Evolutionary conservation across 1,140 invertebrate species (phyloP).

Genomic region (Bombus difficillimus): DNA sequence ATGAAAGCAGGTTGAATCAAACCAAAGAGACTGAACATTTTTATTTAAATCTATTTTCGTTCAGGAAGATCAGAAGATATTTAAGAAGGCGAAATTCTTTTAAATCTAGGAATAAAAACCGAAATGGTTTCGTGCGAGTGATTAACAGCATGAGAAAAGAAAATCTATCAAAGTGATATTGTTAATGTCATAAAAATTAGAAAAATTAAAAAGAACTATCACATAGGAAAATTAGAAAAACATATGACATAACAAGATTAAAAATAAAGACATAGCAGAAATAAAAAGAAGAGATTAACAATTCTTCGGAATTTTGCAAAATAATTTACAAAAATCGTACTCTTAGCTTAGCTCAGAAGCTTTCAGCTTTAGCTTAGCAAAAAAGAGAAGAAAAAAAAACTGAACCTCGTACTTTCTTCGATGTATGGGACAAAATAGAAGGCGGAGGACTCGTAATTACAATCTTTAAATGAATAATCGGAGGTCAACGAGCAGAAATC

Average conservation of each 20-base stretch:
- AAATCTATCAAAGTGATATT: not conserved
- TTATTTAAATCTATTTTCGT: slow-evolving; percentile 24
- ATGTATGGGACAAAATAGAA: not conserved
- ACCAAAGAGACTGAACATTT: not conserved
- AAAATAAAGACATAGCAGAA: not conserved
- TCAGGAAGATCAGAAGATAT: not conserved
- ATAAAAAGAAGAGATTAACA: not conserved
- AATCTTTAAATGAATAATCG: slow-evolving; percentile 26
- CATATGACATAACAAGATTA: too few species aligned
- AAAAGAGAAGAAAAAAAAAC: fast-evolving
- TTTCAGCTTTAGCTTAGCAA: too few species aligned
- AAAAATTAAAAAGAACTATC: not conserved
- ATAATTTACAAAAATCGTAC: too few species aligned
- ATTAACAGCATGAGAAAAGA: not conserved
- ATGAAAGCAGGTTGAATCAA: not conserved
- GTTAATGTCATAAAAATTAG: not conserved
- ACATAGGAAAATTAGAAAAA: not conserved
- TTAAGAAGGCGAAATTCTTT: not conserved
- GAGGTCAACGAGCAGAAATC: slow-evolving; percentile 33
- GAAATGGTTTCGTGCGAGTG: not conserved
- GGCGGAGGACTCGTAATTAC: not conserved
- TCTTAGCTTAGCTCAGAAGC: not conserved
- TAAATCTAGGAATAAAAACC: too few species aligned
- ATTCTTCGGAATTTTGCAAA: not conserved
- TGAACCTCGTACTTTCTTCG: too few species aligned